Evolutionary conservation across 2,797 vertebrate species (phyloP), one percentile per base, ranked within the genome.

Genomic region (Clarias laeviceps): DNA sequence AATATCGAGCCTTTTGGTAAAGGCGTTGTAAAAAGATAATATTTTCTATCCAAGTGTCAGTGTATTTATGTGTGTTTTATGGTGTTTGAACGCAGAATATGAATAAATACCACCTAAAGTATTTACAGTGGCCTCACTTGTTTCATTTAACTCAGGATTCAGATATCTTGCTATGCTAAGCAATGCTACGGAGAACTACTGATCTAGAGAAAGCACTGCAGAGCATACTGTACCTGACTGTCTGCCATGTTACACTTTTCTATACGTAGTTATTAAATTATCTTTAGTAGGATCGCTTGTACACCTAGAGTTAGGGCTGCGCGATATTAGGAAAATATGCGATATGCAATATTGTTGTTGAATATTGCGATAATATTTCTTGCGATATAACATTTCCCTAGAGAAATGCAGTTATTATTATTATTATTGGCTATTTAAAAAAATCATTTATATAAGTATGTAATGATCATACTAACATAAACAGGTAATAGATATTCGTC

Each of bases 31-130:
- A 88, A 87, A 89, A 85, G 84, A 92, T 88, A 91, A 88, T 92
- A 93, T 92, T 92, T 92, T 92, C 92, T 89, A 93, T 89, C 91
- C 86, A 88, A 83, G 89, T 89, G 89, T 89, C 83, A 61, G 24
- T 90, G 90, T 94, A 94, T 95, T 94, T 95, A 93, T 95, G 84
- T 86, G 82, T 90, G 86, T 89, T 87, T 80, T 82, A 40, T 40
- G 29, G 45, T 90, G 61, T 90, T 77, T 89, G 57, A 83, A 68
- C 45, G 80, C 29, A 32, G 86, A 84, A 86, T 70, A 80, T 82
- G 9, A 90, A 90, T 90, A 90, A 88, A 90, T 73, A 65, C 73
- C 64, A 70, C 84, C 4, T 84, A 74, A 82, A 45, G 34, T 64
- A 70, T 56, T 32, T 2, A 22, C 64, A 68, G 27, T 34, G 24